Base-by-base conservation (phyloP, 2,113 vertebrate genomes). In the Pholis gunnellus region DNA sequence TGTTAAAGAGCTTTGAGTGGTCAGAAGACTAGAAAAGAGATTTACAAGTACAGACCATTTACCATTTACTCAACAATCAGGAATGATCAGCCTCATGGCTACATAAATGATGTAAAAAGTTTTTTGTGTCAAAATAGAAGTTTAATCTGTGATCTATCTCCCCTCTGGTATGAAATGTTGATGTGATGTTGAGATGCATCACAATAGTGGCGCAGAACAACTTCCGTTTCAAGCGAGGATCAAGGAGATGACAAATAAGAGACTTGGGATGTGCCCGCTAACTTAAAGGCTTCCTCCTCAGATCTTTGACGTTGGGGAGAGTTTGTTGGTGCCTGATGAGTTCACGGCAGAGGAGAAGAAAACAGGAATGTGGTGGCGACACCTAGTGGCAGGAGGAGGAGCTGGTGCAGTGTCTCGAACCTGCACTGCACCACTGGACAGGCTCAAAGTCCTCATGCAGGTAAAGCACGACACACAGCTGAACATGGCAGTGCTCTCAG, bases 371-470 rank as follows among this genome's bases (percentile, higher is more conserved):
- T 97, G 96, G 97, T 99, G 98, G 98, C 95, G 98, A 50, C 97
- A 99, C 80, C 95, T 99, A 31, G 98, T 99, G 82, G 98, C 98
- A 0, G 98, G 98, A 84, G 98, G 97, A 8, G 98, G 96, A 75
- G 98, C 98, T 0, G 98, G 98, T 3, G 97, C 97, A 0, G 97
- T 97, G 60, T 99, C 98, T 48, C 96, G 98, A 57, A 99, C 97
- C 70, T 99, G 97, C 78, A 99, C 98, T 0, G 98, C 98, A 2
- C 98, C 98, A 0, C 93, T 99, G 88, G 98, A 99, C 91, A 93
- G 98, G 14, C 94, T 99, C 25, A 99, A 99, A 94, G 98, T 99
- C 52, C 95, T 99, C 64, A 99, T 99, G 98, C 98, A 99, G 97
- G 98, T 99, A 92, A 75, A 87, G 31, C 61, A 9, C 4, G 40